Conservation (phyloP, 2,888 invertebrate genomes). For the Drosophila robusta region DNA sequence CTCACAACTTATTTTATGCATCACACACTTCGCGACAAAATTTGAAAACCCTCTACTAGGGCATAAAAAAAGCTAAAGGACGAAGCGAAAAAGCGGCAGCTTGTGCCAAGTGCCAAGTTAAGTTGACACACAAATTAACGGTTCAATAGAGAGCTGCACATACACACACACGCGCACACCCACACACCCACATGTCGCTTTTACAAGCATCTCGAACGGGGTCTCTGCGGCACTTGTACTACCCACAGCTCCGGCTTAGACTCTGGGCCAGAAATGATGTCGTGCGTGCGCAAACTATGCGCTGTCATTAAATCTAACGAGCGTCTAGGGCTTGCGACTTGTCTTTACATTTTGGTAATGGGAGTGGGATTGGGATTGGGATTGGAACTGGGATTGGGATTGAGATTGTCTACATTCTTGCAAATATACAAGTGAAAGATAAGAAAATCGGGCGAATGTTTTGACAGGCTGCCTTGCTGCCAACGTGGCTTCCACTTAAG, state of each 20-base stretch:
- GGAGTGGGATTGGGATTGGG: neutral
- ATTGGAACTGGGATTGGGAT: neutral
- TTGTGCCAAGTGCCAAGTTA: conserved; percentile 61
- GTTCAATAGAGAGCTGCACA: conserved; percentile 71
- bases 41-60: neutral
- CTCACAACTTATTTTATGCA: too few relatives aligned
- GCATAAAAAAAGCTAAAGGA: conserved; percentile 2
- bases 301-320: conserved; percentile 77
- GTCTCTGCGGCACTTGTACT: conserved; percentile 62
- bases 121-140: conserved; percentile 74
- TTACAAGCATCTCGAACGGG: conserved; percentile 47
- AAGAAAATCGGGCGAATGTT: conserved; percentile 5
- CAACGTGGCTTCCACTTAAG: conserved; percentile 39
- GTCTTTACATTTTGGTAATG: conserved; percentile 10
- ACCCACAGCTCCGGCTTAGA: conserved; percentile 26
- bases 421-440: conserved; percentile 47
- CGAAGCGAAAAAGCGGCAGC: conserved; percentile 26
- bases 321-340: conserved; percentile 40
- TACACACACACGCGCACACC: conserved; percentile 11
- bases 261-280: conserved; percentile 63
- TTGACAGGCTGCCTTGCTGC: conserved; percentile 1
- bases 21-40: neutral
- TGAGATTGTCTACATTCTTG: conserved; percentile 12
- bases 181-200: conserved; percentile 12
- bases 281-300: conserved; percentile 78